Percentiles rank a stretch among this genome's conserved stretches.
These are phyloP conservation scores for Intellagama lesueurii DNA, from an alignment of 2,797 vertebrate species.

Conservation along the genomic window DNA sequence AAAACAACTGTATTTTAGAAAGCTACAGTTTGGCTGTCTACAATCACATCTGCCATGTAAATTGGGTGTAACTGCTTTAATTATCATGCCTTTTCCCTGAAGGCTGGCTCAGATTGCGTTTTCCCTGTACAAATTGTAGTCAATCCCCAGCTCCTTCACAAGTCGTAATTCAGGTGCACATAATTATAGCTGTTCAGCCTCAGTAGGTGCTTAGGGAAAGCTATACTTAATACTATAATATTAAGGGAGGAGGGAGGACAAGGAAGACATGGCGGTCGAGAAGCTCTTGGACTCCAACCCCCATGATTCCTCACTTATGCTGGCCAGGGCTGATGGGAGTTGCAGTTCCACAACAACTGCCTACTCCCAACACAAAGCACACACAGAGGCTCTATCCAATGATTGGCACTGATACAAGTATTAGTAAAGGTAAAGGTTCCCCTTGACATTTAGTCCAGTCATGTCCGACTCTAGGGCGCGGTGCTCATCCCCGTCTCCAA, in stretches of 20 bases:
- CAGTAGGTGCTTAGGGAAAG: too few relatives aligned
- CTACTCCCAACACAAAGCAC: neutral
- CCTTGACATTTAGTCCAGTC: too few relatives aligned
- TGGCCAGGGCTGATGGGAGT: neutral
- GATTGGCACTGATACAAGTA: slow-evolving; percentile 29
- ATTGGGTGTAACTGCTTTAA: neutral
- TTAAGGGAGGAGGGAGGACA: too few relatives aligned
- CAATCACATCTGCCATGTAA: neutral
- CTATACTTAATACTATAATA: too few relatives aligned
- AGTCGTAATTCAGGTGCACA: neutral
- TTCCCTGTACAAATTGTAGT: neutral
- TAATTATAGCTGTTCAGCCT: neutral
- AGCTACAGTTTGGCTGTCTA: neutral
- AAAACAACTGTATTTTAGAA: neutral
- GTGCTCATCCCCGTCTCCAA: too few relatives aligned
- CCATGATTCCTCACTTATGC: neutral
- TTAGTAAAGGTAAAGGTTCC: too few relatives aligned
- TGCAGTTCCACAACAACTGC: neutral
- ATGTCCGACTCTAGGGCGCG: too few relatives aligned
- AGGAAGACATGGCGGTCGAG: too few relatives aligned
- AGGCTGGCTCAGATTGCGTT: neutral
- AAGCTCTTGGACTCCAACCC: neutral
- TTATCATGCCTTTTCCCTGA: neutral
- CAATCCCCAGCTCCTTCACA: neutral
- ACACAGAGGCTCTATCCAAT: slow-evolving; percentile 51